phyloP scores from a whole-genome alignment of 2,797 vertebrate species.

The Phrynocephalus forsythii region DNA sequence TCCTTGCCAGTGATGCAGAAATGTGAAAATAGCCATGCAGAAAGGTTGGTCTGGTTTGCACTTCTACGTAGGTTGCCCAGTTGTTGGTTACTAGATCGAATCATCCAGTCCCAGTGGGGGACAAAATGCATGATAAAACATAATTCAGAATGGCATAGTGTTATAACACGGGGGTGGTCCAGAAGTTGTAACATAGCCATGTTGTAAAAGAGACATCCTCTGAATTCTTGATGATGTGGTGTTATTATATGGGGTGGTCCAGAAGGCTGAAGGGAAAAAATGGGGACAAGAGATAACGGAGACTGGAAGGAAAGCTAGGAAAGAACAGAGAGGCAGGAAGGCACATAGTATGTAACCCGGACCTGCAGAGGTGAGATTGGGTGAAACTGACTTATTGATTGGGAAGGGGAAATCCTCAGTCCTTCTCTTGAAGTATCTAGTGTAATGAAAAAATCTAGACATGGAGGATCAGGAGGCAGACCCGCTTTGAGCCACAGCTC shows the following conservation, averaged over 20 bases:
- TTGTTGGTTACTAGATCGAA: too few relatives aligned
- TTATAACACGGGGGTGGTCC: background rate
- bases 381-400: background rate
- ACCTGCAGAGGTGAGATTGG: background rate
- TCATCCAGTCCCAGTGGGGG: too few relatives aligned
- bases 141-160: too few relatives aligned
- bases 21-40: too few relatives aligned
- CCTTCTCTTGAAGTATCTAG: background rate
- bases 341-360: too few relatives aligned
- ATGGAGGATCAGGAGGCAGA: background rate
- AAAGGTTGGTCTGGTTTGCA: too few relatives aligned
- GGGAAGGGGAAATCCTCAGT: background rate
- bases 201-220: too few relatives aligned
- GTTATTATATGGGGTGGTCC: too few relatives aligned
- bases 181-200: background rate
- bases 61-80: too few relatives aligned
- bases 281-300: background rate
- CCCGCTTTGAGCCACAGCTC: constrained; percentile 19
- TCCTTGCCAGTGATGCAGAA: too few relatives aligned
- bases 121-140: too few relatives aligned
- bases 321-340: background rate
- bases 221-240: too few relatives aligned
- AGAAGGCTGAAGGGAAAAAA: background rate
- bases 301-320: background rate
- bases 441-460: constrained; percentile 11